Evolutionary conservation across 2,797 vertebrate genomes (phyloP), one percentile per base, ranked within the genome.

Genomic region (Gobionotothen gibberifrons): DNA sequence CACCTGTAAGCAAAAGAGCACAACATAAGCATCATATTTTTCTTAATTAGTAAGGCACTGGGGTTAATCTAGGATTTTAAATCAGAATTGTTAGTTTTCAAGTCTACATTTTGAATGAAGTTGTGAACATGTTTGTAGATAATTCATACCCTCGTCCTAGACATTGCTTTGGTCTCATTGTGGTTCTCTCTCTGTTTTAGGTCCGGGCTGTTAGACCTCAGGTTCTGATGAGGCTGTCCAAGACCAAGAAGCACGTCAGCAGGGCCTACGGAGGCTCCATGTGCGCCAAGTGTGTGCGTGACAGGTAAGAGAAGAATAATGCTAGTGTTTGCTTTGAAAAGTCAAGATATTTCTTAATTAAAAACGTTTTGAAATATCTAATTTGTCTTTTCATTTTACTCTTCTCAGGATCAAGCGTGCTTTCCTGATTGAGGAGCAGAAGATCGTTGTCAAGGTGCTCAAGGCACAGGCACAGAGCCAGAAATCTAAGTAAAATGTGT

Each of bases 381-480:
- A 62, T 47, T 12, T 52, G 9, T 60, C 1, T 65, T 4, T 69
- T 60, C 1, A 65, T 4, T 69, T 13, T 84, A 6, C 82, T 40
- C 22, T 88, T 69, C 68, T 12, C 83, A 99, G 98, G 93, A 99
- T 99, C 94, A 99, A 99, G 92, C 94, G 98, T 74, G 98, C 98
- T 92, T 99, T 99, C 92, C 96, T 99, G 78, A 99, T 99, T 73
- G 98, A 99, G 90, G 98, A 99, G 92, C 98, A 99, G 96, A 99
- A 99, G 95, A 99, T 99, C 0, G 98, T 99, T 3, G 96, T 99
- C 85, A 99, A 99, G 93, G 98, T 99, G 77, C 93, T 99, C 57
- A 99, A 99, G 94, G 98, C 98, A 83, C 98, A 99, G 92, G 97
- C 98, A 94, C 98, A 99, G 92, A 99, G 96, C 94, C 98, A 99